These are phyloP conservation scores for Nematolebias whitei DNA, from an alignment of 2,113 vertebrate genomes.

Conservation along the genomic window DNA sequence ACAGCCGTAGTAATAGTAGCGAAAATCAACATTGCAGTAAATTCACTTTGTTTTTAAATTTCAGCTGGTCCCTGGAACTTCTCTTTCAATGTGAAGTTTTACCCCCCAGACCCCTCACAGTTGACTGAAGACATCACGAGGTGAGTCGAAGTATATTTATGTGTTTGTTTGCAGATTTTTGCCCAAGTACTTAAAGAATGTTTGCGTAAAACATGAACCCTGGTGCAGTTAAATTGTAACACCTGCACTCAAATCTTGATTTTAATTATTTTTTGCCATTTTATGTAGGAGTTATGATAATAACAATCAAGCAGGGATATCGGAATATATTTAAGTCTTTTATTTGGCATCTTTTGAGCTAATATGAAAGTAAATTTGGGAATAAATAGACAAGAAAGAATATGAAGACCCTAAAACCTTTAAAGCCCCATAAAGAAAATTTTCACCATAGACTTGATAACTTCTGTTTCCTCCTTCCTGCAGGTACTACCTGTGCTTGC, in stretches of 20 bases:
- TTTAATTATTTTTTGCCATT: not conserved
- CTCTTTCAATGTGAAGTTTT: slow-evolving; percentile 98
- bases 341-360: too few relatives aligned
- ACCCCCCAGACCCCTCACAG: slow-evolving; percentile 95
- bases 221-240: not conserved
- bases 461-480: not conserved
- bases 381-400: not conserved
- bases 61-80: slow-evolving; percentile 96
- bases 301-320: too few relatives aligned
- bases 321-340: too few relatives aligned
- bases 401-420: too few relatives aligned
- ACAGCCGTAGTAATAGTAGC: not conserved
- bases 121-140: slow-evolving; percentile 97
- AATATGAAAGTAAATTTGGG: not conserved
- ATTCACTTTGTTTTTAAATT: slow-evolving; percentile 39
- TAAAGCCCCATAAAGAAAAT: too few relatives aligned
- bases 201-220: not conserved
- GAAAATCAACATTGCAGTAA: slow-evolving; percentile 6
- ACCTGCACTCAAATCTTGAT: not conserved
- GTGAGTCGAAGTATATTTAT: slow-evolving; percentile 62
- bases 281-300: too few relatives aligned
- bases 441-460: not conserved
- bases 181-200: not conserved
- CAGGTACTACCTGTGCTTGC: slow-evolving; percentile 97
- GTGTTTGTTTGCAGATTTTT: not conserved